Conservation (phyloP, 2,888 invertebrate genomes). For the Limnephilus lunatus region DNA sequence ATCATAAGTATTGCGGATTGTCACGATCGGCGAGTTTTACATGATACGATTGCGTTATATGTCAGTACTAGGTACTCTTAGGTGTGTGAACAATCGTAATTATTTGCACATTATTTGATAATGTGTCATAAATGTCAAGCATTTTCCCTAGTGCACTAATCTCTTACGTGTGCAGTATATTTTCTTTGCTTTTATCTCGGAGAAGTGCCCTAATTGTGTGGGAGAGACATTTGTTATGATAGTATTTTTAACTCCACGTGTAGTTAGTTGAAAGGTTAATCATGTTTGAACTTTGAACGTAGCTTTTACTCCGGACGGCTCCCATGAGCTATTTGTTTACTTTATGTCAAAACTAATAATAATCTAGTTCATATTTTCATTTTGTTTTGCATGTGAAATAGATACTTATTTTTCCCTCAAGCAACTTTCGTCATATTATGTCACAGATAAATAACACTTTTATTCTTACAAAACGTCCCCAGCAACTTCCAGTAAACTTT, state of each 20-base stretch:
- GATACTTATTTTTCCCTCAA: not conserved
- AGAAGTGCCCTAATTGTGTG: not conserved
- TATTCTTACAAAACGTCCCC: not conserved
- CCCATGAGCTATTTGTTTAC: not conserved
- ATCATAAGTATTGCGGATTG: not conserved
- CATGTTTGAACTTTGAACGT: not conserved
- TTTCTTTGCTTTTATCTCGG: not conserved
- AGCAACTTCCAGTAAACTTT: not conserved
- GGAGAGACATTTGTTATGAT: not conserved
- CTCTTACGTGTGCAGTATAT: not conserved
- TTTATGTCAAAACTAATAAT: too few species aligned
- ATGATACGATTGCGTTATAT: not conserved
- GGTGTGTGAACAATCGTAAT: not conserved
- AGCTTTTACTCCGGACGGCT: not conserved
- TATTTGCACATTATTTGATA: not conserved
- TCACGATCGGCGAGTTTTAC: not conserved
- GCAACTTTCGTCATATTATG: not conserved
- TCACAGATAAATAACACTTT: not conserved
- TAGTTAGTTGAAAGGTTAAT: not conserved
- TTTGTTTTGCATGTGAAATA: too few species aligned
- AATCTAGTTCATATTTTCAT: too few species aligned
- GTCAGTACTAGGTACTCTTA: not conserved
- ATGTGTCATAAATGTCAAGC: not conserved
- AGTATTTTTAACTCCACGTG: not conserved
- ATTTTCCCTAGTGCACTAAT: not conserved